Percentiles rank a stretch among this genome's conserved stretches.
Evolutionary conservation across 2,797 vertebrate species (phyloP).

Genomic region (Eidolon dupreanum): DNA sequence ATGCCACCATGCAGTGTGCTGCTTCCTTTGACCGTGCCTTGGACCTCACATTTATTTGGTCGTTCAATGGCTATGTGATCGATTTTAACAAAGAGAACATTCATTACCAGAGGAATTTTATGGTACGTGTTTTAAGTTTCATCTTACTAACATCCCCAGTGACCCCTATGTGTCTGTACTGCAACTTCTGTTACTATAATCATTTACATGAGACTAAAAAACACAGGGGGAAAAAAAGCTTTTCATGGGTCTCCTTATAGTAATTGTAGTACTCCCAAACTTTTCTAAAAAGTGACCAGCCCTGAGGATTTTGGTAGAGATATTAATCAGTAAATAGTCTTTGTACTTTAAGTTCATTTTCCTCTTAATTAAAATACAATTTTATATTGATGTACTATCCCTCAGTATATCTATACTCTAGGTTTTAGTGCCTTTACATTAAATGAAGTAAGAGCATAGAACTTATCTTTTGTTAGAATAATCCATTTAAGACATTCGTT

Average conservation of each 20-base stretch:
- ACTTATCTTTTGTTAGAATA: neutral
- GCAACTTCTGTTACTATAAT: neutral
- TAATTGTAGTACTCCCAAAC: neutral
- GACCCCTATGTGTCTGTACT: neutral
- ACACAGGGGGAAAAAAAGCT: neutral
- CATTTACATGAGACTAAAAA: neutral
- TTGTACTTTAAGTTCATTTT: neutral
- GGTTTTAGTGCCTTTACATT: neutral
- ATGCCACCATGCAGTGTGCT: constrained; percentile 92
- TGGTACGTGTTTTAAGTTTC: constrained; percentile 83
- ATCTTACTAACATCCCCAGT: neutral
- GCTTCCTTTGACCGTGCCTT: constrained; percentile 93
- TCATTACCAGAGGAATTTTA: constrained; percentile 91
- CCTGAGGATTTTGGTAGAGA: neutral
- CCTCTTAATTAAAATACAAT: neutral
- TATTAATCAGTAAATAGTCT: neutral
- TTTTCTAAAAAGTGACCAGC: neutral
- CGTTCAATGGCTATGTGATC: constrained; percentile 92
- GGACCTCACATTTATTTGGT: constrained; percentile 97
- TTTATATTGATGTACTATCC: neutral
- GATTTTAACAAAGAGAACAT: constrained; percentile 92
- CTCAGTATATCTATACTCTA: neutral
- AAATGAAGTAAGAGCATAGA: neutral
- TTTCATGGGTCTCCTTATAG: neutral
- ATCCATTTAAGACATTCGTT: neutral